Evolutionary conservation across 1,140 invertebrate species (phyloP), one percentile per base, ranked within the genome.

Genomic region (Hyposmocoma kahamanoa): DNA sequence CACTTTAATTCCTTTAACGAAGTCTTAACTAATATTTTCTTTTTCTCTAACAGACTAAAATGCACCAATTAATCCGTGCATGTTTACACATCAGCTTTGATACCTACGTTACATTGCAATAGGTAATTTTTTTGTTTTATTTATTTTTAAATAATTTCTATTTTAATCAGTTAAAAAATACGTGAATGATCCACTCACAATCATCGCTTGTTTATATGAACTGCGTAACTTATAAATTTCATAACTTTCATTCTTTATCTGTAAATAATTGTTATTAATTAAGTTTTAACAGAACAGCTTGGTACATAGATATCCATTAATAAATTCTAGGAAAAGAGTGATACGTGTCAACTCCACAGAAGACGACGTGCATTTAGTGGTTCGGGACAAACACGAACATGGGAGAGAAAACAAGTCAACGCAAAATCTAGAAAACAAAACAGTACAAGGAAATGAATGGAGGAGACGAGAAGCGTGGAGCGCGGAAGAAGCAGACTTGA

Each of bases 401-500:
- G 87, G 87, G 79, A 90, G 87, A 81, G 89, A 91, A 87, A 91
- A 88, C 85, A 91, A 92, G 88, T 89, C 90, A 65, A 90, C 90
- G 74, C 90, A 92, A 89, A 82, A 83, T 72, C 60, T 77, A 79
- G 76, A 85, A 80, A 85, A 76, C 82, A 85, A 83, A 47, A 89
- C 90, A 57, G 88, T 92, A 73, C 90, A 92, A 89, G 90, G 90
- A 80, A 91, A 88, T 54, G 91, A 92, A 69, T 92, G 91, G 91
- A 89, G 89, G 61, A 88, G 90, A 72, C 90, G 91, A 62, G 92
- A 94, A 84, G 92, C 93, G 11, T 94, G 93, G 93, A 94, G 92
- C 63, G 92, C 91, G 21, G 92, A 93, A 72, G 88, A 89, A 64
- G 78, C 88, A 61, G 88, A 90, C 77, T 82, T 87, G 62, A 86